A percentile compares a stretch with the other conserved stretches of the same genome.
Conservation (phyloP, 2,888 invertebrate genomes). For the Oligia latruncula region DNA sequence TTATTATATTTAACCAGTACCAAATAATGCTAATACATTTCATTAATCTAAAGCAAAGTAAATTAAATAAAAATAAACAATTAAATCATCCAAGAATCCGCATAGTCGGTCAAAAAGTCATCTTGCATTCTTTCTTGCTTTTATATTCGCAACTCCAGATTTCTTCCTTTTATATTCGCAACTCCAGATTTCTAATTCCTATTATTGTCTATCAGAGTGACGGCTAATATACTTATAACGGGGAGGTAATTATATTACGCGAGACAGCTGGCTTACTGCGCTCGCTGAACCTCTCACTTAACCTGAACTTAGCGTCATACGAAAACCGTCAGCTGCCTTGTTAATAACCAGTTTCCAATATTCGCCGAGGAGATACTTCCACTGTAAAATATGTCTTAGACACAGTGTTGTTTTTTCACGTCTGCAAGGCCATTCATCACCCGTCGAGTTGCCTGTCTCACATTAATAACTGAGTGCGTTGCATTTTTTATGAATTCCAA, state of each 20-base stretch:
- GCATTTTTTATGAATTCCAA: slow-evolving; percentile 75
- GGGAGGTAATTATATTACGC: slow-evolving; percentile 44
- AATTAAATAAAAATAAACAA: not conserved
- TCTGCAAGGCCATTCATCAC: slow-evolving; percentile 31
- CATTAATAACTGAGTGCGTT: slow-evolving; percentile 66
- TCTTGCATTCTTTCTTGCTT: not conserved
- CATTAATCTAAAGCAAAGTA: not conserved
- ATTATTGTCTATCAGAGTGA: slow-evolving; percentile 24
- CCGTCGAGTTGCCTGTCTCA: slow-evolving; percentile 34
- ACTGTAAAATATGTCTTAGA: slow-evolving; percentile 17
- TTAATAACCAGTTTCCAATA: slow-evolving; percentile 51
- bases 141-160: slow-evolving; percentile 7
- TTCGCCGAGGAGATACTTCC: slow-evolving; percentile 16
- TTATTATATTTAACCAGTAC: not conserved
- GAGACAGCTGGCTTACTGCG: slow-evolving; percentile 43
- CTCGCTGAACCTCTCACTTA: slow-evolving; percentile 44
- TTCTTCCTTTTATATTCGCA: not conserved
- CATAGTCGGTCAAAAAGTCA: not conserved
- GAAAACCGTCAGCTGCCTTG: slow-evolving; percentile 45
- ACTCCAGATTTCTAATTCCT: slow-evolving; percentile 14
- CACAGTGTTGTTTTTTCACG: slow-evolving; percentile 19
- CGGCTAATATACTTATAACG: slow-evolving; percentile 27
- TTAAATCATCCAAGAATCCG: not conserved
- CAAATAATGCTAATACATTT: not conserved
- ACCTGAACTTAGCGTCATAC: slow-evolving; percentile 37